Evolutionary conservation across 2,113 vertebrate genomes (phyloP).

Genomic region (Podocnemis expansa): DNA sequence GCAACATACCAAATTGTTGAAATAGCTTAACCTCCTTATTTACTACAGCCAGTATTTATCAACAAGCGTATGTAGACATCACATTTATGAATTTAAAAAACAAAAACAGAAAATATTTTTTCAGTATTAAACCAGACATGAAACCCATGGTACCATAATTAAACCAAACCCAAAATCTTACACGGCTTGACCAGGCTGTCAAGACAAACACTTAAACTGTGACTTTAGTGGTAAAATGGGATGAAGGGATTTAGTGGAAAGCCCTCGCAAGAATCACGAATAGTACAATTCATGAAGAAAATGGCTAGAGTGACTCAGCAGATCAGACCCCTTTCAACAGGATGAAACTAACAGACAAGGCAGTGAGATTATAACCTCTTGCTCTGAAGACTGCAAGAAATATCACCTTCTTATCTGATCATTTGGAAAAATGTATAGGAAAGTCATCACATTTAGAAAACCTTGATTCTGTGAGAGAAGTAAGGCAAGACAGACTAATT

Average conservation of each 20-base stretch:
- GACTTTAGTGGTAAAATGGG: not conserved
- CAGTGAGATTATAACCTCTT: not conserved
- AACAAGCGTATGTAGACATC: not conserved
- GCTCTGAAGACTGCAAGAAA: accelerated
- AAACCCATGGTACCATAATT: not conserved
- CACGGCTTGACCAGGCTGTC: not conserved
- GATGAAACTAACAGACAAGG: not conserved
- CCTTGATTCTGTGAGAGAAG: not conserved
- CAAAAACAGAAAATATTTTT: not conserved
- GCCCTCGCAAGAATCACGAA: not conserved
- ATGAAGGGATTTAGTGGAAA: not conserved
- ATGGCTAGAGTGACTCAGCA: not conserved
- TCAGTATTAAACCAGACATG: not conserved
- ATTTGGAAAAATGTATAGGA: not conserved
- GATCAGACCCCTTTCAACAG: not conserved
- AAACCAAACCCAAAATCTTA: not conserved
- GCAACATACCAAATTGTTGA: not conserved
- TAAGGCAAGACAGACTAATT: accelerated
- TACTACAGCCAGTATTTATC: not conserved
- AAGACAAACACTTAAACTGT: not conserved
- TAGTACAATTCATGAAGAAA: not conserved
- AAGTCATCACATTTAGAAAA: not conserved
- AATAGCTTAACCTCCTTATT: not conserved
- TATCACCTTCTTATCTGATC: not conserved
- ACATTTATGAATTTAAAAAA: not conserved